Conservation (phyloP, 2,113 vertebrate species). For the Triplophysa siluroides region DNA sequence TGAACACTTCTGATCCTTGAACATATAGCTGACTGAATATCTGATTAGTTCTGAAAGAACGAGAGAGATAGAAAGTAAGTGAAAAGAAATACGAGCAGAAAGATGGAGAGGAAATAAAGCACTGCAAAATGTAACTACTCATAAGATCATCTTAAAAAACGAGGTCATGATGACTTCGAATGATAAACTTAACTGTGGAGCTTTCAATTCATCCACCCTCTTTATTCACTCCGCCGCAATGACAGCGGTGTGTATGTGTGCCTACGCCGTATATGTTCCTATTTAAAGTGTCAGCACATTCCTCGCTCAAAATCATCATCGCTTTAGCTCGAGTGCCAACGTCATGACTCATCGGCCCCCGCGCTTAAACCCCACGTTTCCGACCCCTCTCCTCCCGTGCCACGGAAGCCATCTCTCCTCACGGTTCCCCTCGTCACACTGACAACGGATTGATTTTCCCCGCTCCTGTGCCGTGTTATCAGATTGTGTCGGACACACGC, state of each 20-base stretch:
- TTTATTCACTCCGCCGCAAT: conserved; percentile 48
- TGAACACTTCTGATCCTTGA: too few species aligned
- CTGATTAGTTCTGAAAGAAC: conserved; percentile 18
- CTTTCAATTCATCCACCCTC: conserved; percentile 22
- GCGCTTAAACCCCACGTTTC: background rate
- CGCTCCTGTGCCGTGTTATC: conserved; percentile 78
- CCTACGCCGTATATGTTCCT: conserved; percentile 60
- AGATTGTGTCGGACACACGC: conserved; percentile 81
- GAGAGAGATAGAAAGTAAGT: conserved; percentile 3
- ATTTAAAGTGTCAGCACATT: conserved; percentile 61
- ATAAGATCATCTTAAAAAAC: conserved; percentile 27
- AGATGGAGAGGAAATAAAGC: conserved; percentile 6
- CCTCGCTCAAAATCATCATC: conserved; percentile 28
- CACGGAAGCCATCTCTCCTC: conserved; percentile 65
- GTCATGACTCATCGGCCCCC: background rate
- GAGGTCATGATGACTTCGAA: conserved; percentile 18
- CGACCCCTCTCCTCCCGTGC: background rate
- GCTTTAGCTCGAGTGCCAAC: conserved; percentile 2
- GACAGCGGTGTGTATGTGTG: background rate
- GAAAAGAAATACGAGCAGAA: background rate
- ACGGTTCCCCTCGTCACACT: conserved; percentile 74
- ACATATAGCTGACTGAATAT: background rate
- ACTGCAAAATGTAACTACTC: conserved; percentile 10
- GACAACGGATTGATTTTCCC: conserved; percentile 80
- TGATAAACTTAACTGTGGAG: conserved; percentile 20